Evolutionary conservation across 2,797 vertebrate genomes (phyloP).

Genomic region (Neostethus bicornis): DNA sequence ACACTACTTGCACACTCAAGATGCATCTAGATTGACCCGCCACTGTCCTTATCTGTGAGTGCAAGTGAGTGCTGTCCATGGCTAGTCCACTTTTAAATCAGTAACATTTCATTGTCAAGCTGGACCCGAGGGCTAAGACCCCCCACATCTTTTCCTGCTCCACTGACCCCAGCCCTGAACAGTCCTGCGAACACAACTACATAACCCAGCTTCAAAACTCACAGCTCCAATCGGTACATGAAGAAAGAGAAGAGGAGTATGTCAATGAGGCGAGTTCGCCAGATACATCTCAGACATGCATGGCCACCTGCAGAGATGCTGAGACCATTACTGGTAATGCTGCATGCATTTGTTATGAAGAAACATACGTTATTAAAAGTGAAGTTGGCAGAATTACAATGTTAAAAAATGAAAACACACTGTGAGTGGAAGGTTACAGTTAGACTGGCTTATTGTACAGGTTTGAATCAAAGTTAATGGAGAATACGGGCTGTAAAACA

Average conservation of each 20-base stretch:
- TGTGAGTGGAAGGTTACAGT: background rate
- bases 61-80: constrained; percentile 72
- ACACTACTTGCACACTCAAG: constrained; percentile 1
- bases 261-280: constrained; percentile 85
- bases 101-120: constrained; percentile 95
- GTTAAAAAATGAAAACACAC: constrained; percentile 4
- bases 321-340: constrained; percentile 95
- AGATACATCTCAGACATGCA: constrained; percentile 72
- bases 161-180: constrained; percentile 68
- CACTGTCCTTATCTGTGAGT: constrained; percentile 1
- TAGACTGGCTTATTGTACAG: background rate
- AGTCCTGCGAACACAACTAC: constrained; percentile 57
- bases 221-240: constrained; percentile 68
- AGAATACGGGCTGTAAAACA: background rate
- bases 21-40: constrained; percentile 27
- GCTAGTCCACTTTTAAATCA: constrained; percentile 80
- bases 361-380: constrained; percentile 9
- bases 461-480: constrained; percentile 3
- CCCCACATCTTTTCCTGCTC: constrained; percentile 82
- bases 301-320: constrained; percentile 88
- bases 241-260: constrained; percentile 83
- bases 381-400: background rate
- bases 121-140: constrained; percentile 90
- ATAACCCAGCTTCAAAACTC: constrained; percentile 59
- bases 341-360: constrained; percentile 19